phyloP scores from a whole-genome alignment of 1,140 invertebrate species.

The Holotrichia oblita region DNA sequence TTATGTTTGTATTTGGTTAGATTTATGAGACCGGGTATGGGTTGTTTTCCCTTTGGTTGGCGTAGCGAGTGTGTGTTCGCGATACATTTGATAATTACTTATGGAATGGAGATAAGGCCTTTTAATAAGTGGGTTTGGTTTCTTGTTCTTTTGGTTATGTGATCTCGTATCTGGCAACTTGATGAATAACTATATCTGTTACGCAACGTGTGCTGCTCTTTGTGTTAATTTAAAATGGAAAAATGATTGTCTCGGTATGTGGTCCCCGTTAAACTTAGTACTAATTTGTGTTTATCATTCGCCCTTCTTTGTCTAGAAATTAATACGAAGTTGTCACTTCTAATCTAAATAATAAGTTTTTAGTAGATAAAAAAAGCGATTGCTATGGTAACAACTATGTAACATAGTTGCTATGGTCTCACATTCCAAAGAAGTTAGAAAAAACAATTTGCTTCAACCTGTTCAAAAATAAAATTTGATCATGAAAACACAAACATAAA shows the following conservation, averaged over 20 bases:
- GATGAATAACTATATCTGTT: conserved; percentile 21
- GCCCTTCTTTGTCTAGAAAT: too few relatives aligned
- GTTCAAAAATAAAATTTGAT: too few relatives aligned
- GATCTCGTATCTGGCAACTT: background rate
- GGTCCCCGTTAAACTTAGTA: background rate
- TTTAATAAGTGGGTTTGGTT: conserved; percentile 27
- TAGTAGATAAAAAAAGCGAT: too few relatives aligned
- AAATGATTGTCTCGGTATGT: background rate
- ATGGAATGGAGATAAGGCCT: background rate
- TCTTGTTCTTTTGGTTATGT: background rate
- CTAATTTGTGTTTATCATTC: too few relatives aligned
- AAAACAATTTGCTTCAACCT: too few relatives aligned
- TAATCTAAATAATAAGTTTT: too few relatives aligned
- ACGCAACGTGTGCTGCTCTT: background rate
- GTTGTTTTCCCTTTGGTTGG: background rate
- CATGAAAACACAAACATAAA: too few relatives aligned
- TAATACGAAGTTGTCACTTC: too few relatives aligned
- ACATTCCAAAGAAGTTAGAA: too few relatives aligned
- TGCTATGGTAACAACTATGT: too few relatives aligned
- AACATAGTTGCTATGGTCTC: too few relatives aligned
- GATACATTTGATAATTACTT: conserved; percentile 23
- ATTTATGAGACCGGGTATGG: conserved; percentile 3
- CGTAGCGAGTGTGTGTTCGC: background rate
- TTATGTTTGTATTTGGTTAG: conserved; percentile 35
- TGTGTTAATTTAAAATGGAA: background rate